phyloP scores from a whole-genome alignment of 2,113 vertebrate genomes.

The Alethe castanea region DNA sequence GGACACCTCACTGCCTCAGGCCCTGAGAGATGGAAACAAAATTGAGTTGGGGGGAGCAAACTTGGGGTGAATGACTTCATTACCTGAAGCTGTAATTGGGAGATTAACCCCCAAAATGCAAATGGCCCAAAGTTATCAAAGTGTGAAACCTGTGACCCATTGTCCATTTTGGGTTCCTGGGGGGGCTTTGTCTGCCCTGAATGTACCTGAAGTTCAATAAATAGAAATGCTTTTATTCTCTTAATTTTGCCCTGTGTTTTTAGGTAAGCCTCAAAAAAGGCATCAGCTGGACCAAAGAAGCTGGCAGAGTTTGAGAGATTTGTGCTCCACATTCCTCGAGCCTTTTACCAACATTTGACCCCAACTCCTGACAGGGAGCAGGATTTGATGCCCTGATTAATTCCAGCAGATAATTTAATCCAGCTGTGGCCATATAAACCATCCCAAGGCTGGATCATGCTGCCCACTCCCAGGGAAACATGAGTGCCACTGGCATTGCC shows the following conservation, averaged over 20 bases:
- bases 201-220: not conserved
- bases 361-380: not conserved
- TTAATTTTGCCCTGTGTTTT: not conserved
- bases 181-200: not conserved
- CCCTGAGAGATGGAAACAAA: too few species aligned
- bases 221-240: not conserved
- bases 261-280: not conserved
- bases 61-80: too few species aligned
- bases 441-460: not conserved
- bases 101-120: too few species aligned
- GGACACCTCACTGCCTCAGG: too few species aligned
- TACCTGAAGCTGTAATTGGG: too few species aligned
- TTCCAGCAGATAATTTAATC: not conserved
- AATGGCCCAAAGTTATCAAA: not conserved
- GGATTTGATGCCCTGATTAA: not conserved
- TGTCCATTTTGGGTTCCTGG: not conserved
- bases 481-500: not conserved
- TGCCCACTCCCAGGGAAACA: not conserved
- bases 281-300: not conserved
- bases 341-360: not conserved
- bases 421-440: not conserved
- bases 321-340: accelerated
- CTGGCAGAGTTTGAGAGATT: too few species aligned
- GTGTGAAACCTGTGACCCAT: not conserved
- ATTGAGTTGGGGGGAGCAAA: too few species aligned